Conservation (phyloP, 2,113 vertebrate genomes). For the Fulmarus glacialis region DNA sequence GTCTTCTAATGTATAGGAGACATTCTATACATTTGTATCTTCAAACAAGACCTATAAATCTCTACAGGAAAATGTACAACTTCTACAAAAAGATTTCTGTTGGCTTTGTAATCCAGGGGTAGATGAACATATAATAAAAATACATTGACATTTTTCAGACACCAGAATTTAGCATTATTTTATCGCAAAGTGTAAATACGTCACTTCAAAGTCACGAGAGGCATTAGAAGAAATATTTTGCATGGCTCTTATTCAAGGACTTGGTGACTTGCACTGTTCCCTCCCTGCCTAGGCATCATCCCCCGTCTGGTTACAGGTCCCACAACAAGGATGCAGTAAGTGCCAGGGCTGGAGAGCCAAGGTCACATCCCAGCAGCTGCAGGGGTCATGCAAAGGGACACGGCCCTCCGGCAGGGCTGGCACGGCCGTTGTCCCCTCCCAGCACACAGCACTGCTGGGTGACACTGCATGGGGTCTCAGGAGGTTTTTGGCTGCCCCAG, state of each 20-base stretch:
- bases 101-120: neutral
- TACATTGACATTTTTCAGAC: neutral
- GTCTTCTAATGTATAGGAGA: neutral
- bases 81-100: neutral
- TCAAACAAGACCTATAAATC: neutral
- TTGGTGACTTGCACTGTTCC: neutral
- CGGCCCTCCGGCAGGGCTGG: fast-evolving
- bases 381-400: neutral
- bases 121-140: neutral
- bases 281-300: neutral
- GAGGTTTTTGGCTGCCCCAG: neutral
- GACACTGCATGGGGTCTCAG: neutral
- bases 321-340: neutral
- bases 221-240: neutral
- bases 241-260: neutral
- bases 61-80: neutral
- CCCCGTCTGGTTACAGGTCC: neutral
- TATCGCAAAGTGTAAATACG: neutral
- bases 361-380: neutral
- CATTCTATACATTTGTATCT: neutral
- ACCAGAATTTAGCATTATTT: neutral
- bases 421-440: neutral
- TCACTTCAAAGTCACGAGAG: neutral
- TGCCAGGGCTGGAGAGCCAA: neutral
- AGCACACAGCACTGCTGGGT: neutral